These are phyloP conservation scores for Aleiodes leptofemur DNA, from an alignment of 2,888 invertebrate species.

Conservation along the genomic window DNA sequence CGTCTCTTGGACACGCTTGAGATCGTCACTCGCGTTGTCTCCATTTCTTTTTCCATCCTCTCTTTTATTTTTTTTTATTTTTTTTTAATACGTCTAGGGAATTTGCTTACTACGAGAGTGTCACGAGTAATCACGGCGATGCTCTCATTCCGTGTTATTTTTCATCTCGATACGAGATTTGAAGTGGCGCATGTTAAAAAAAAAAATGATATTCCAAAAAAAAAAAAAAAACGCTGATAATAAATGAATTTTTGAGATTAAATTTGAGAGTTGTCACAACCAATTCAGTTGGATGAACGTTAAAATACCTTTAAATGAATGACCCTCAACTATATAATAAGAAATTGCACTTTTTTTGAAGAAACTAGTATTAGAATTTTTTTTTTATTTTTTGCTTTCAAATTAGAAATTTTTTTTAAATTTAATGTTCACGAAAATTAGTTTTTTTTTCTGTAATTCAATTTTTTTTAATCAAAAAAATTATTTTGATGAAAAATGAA, in stretches of 20 bases:
- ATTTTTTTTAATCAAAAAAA: too few species aligned
- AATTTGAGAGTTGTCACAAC: too few species aligned
- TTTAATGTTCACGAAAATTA: too few species aligned
- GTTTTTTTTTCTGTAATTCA: too few species aligned
- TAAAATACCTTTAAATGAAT: too few species aligned
- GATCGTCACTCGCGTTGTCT: constrained; percentile 37
- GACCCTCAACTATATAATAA: too few species aligned
- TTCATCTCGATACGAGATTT: constrained; percentile 32
- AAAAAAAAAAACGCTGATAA: constrained; percentile 6
- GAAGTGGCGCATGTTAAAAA: constrained; percentile 33
- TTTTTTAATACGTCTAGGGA: constrained; percentile 28
- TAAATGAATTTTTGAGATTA: not conserved
- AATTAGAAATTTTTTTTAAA: too few species aligned
- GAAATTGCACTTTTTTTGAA: too few species aligned
- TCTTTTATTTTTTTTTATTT: not conserved
- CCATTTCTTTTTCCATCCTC: not conserved
- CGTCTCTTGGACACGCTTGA: constrained; percentile 45
- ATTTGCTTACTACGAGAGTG: constrained; percentile 33
- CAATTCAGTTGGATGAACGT: too few species aligned
- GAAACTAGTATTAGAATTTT: too few species aligned
- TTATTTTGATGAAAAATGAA: too few species aligned
- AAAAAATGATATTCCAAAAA: constrained; percentile 14
- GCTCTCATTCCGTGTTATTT: constrained; percentile 29
- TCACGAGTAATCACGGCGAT: constrained; percentile 29
- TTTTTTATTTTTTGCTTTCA: too few species aligned